phyloP scores from a whole-genome alignment of 2,113 vertebrate genomes.

The Antigone vipio region DNA sequence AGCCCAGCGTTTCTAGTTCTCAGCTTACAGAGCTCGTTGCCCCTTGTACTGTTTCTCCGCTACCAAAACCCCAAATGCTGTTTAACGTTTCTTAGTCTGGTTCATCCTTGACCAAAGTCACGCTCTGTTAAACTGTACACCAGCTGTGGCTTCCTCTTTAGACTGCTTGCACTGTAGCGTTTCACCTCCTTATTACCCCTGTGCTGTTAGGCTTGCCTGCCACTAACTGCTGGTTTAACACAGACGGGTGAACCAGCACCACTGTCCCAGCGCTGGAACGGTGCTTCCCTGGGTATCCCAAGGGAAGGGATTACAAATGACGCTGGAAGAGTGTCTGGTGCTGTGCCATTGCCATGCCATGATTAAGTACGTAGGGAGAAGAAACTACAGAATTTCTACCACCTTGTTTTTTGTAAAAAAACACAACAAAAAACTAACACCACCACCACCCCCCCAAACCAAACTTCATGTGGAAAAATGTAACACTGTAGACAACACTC shows the following conservation, averaged over 20 bases:
- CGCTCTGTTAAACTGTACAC: neutral
- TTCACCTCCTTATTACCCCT: neutral
- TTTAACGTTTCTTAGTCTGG: neutral
- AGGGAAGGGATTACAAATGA: neutral
- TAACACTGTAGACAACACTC: neutral
- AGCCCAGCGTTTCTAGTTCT: neutral
- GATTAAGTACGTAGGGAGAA: neutral
- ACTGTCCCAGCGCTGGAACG: neutral
- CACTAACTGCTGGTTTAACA: neutral
- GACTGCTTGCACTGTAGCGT: fast-evolving
- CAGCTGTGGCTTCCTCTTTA: neutral
- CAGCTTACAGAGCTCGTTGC: neutral
- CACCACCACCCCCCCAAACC: too few relatives aligned
- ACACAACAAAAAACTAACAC: too few relatives aligned
- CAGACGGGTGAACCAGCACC: neutral
- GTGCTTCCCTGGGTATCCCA: neutral
- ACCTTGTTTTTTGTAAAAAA: neutral
- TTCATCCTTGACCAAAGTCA: neutral
- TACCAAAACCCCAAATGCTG: neutral
- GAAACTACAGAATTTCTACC: neutral
- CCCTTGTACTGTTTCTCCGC: neutral
- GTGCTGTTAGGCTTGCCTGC: neutral
- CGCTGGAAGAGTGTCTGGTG: neutral
- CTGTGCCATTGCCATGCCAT: fast-evolving
- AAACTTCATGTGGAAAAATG: neutral